Evolutionary conservation across 2,113 vertebrate genomes (phyloP).

Genomic region (Tupaia chinensis): DNA sequence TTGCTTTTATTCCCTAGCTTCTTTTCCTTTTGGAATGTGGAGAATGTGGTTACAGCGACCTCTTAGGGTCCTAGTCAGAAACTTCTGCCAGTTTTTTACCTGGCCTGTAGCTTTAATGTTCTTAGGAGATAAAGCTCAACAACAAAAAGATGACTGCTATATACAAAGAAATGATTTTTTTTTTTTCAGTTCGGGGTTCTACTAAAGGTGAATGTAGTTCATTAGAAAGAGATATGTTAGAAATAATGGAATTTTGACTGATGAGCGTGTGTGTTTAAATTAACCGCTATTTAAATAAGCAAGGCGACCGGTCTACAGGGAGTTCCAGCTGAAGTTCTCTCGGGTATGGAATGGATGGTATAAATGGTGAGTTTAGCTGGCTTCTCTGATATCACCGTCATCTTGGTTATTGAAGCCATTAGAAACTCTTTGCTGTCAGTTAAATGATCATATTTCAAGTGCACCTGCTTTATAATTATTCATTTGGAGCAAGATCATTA

Average conservation of each 20-base stretch:
- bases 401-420: slow-evolving; percentile 88
- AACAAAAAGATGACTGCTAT: background rate
- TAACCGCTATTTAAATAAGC: slow-evolving; percentile 85
- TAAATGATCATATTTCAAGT: slow-evolving; percentile 89
- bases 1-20: background rate
- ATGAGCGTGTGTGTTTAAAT: slow-evolving; percentile 85
- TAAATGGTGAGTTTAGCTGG: slow-evolving; percentile 83
- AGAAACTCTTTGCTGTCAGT: slow-evolving; percentile 89
- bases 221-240: slow-evolving; percentile 69
- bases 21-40: background rate
- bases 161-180: slow-evolving; percentile 51
- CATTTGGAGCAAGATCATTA: slow-evolving; percentile 87
- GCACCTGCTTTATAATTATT: slow-evolving; percentile 91
- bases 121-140: background rate
- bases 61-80: background rate
- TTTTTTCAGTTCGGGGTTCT: slow-evolving; percentile 65
- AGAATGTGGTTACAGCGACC: background rate
- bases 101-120: background rate
- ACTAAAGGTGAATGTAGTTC: slow-evolving; percentile 63
- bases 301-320: slow-evolving; percentile 70
- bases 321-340: slow-evolving; percentile 81
- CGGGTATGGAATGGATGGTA: slow-evolving; percentile 82
- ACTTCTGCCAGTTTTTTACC: background rate
- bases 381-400: slow-evolving; percentile 87
- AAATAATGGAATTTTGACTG: slow-evolving; percentile 77